Base-by-base conservation (phyloP, 2,888 invertebrate species). In the Thalpophila matura region DNA sequence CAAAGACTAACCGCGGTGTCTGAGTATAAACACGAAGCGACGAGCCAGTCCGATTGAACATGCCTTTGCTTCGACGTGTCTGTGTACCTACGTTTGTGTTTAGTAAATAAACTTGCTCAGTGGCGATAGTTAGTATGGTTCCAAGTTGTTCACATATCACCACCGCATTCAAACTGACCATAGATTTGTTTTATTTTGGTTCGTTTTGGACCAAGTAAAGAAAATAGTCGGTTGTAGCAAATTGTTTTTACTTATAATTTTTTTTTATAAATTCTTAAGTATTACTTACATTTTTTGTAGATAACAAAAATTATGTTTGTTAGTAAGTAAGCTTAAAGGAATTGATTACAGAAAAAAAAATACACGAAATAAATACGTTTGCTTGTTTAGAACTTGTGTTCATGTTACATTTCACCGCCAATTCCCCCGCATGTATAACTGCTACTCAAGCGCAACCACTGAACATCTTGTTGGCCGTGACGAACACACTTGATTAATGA, bases 61-160 rank as follows among this genome's bases (percentile, higher is more conserved):
- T 55, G 58, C 60, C 60, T 63, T 49, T 33, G 60, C 59, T 38
- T 51, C 45, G 29, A 64, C 51, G 62, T 57, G 50, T 51, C 42
- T 35, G 57, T 51, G 29, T 59, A 57, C 43, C 33, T 46, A 59
- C 54, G 43, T 38, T 78, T 77, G 80, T 91, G 88, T 92, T 91
- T 91, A 86, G 81, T 86, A 86, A 92, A 91, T 90, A 91, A 91
- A 90, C 90, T 91, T 86, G 83, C 86, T 87, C 86, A 81, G 80
- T 74, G 83, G 81, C 79, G 81, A 86, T 88, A 87, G 87, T 89
- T 88, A 80, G 85, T 80, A 80, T 85, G 77, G 80, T 82, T 83
- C 79, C 65, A 80, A 76, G 82, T 88, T 90, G 90, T 92, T 90
- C 90, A 89, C 89, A 84, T 89, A 89, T 89, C 87, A 84, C 84